Evolutionary conservation across 2,113 vertebrate species (phyloP).

Genomic region (Perccottus glenii): DNA sequence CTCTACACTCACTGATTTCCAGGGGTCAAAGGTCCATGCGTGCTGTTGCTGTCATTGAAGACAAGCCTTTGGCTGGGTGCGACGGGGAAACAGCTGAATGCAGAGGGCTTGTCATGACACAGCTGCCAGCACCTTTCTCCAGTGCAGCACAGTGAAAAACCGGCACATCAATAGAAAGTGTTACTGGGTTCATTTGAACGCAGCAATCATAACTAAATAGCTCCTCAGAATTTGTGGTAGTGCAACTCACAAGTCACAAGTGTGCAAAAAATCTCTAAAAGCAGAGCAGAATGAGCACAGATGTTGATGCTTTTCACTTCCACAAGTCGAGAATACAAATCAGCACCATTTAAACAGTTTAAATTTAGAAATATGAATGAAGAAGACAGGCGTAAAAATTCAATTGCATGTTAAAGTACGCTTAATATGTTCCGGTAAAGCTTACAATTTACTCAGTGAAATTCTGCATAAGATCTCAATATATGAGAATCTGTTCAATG

Average conservation of each 20-base stretch:
- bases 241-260: conserved; percentile 10
- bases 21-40: conserved; percentile 27
- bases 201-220: conserved; percentile 51
- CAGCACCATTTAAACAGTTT: not conserved
- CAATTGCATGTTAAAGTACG: not conserved
- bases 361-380: not conserved
- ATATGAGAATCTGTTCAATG: too few relatives aligned
- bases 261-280: conserved; percentile 30
- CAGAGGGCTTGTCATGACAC: conserved; percentile 34
- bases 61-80: conserved; percentile 25
- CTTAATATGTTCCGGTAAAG: not conserved
- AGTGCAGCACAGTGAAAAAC: conserved; percentile 37
- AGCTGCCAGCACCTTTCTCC: conserved; percentile 41
- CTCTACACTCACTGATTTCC: conserved; percentile 23
- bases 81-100: conserved; percentile 29
- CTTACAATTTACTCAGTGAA: too few relatives aligned
- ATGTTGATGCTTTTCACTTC: conserved; percentile 15
- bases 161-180: conserved; percentile 60
- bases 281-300: conserved; percentile 13
- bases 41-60: conserved; percentile 7
- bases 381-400: not conserved
- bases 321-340: not conserved
- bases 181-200: conserved; percentile 38
- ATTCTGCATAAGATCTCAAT: too few relatives aligned
- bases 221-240: not conserved